phyloP scores from a whole-genome alignment of 2,888 invertebrate species.

The Coronaproctus castanopsis region DNA sequence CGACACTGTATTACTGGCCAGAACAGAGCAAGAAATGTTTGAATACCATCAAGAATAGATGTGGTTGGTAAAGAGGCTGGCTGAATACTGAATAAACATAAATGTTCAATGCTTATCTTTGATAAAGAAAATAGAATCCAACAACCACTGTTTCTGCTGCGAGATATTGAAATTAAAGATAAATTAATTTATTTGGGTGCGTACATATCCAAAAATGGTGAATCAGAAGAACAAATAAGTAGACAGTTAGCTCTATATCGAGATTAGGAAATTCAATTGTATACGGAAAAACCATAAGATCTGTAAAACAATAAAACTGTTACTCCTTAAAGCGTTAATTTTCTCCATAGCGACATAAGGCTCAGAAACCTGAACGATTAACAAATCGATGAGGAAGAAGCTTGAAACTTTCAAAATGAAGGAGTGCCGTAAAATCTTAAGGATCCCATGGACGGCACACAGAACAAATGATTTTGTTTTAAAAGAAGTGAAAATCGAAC shows the following conservation, averaged over 20 bases:
- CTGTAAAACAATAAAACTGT: background rate
- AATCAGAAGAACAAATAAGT: background rate
- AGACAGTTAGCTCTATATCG: background rate
- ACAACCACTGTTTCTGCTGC: background rate
- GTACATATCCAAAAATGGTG: background rate
- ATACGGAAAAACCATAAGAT: background rate
- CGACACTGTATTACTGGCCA: background rate
- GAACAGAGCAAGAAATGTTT: background rate
- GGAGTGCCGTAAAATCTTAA: background rate
- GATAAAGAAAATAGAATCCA: background rate
- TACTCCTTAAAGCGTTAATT: background rate
- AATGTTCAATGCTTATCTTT: background rate
- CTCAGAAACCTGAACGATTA: background rate
- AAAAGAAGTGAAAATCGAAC: background rate
- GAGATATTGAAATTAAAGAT: background rate
- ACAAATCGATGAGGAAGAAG: background rate
- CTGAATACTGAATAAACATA: background rate
- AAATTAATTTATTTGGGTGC: background rate
- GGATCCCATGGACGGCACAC: background rate
- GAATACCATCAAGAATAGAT: background rate
- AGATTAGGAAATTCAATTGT: background rate
- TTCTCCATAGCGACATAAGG: background rate
- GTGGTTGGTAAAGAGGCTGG: background rate
- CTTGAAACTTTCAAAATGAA: background rate
- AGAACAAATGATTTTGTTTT: background rate